Conservation (phyloP, 2,888 invertebrate species). For the Abrostola triplasia region DNA sequence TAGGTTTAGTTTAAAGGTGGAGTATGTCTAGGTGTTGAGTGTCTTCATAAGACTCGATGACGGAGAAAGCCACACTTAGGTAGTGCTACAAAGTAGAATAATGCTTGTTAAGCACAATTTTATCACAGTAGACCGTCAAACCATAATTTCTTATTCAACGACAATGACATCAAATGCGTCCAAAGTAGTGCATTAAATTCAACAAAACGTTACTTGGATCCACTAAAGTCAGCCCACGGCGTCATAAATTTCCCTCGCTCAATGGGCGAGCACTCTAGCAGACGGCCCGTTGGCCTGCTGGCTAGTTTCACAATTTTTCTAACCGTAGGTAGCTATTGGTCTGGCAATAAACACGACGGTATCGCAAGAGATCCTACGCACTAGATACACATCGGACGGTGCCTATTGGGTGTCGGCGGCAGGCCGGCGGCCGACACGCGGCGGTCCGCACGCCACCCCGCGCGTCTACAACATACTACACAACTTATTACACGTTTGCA, state of each 20-base stretch:
- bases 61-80: not conserved
- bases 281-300: constrained; percentile 15
- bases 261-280: constrained; percentile 18
- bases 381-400: constrained; percentile 71
- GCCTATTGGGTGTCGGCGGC: constrained; percentile 42
- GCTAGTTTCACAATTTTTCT: constrained; percentile 54
- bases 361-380: constrained; percentile 78
- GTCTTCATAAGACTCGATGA: not conserved
- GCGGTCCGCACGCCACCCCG: not conserved
- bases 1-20: no score
- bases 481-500: constrained; percentile 17
- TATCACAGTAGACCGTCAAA: constrained; percentile 10
- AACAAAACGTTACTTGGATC: constrained; percentile 24
- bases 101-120: not conserved
- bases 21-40: no score
- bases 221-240: constrained; percentile 44
- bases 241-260: constrained; percentile 46
- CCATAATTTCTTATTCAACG: constrained; percentile 17
- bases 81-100: not conserved
- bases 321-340: constrained; percentile 55
- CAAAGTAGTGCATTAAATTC: constrained; percentile 29
- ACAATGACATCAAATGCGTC: constrained; percentile 26
- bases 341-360: constrained; percentile 73
- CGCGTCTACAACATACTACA: not conserved
- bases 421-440: constrained; percentile 58